Conservation (phyloP, 2,797 vertebrate genomes). For the Salmo trutta region DNA sequence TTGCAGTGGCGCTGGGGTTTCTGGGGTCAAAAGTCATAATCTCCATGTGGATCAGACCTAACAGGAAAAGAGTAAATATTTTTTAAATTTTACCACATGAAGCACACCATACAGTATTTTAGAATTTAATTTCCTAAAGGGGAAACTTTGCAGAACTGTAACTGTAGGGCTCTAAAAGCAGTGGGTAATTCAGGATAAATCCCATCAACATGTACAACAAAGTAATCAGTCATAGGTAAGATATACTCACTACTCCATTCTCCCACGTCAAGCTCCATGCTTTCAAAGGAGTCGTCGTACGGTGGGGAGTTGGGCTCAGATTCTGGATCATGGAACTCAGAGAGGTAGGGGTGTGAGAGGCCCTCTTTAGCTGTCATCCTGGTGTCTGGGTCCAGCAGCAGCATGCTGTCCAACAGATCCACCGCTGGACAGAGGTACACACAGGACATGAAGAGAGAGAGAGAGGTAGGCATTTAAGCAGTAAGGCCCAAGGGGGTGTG, state of each 20-base stretch:
- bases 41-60: slow-evolving; percentile 84
- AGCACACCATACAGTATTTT: neutral
- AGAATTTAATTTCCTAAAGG: neutral
- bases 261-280: slow-evolving; percentile 71
- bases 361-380: slow-evolving; percentile 75
- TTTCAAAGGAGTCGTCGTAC: slow-evolving; percentile 85
- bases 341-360: slow-evolving; percentile 75
- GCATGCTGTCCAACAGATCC: slow-evolving; percentile 78
- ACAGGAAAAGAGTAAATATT: slow-evolving; percentile 16
- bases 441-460: too few relatives aligned
- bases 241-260: slow-evolving; percentile 81
- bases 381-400: slow-evolving; percentile 78
- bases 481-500: too few relatives aligned
- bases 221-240: neutral
- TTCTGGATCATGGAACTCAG: slow-evolving; percentile 78
- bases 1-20: slow-evolving; percentile 72
- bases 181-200: too few relatives aligned
- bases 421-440: slow-evolving; percentile 58
- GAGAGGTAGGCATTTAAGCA: too few relatives aligned
- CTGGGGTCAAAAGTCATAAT: slow-evolving; percentile 82
- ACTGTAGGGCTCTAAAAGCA: too few relatives aligned
- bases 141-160: neutral
- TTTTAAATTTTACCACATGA: neutral
- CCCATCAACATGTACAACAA: too few relatives aligned
- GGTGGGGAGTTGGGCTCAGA: slow-evolving; percentile 69